Evolutionary conservation across 2,113 vertebrate genomes (phyloP).

Genomic region (Microcebus ravelobensis): DNA sequence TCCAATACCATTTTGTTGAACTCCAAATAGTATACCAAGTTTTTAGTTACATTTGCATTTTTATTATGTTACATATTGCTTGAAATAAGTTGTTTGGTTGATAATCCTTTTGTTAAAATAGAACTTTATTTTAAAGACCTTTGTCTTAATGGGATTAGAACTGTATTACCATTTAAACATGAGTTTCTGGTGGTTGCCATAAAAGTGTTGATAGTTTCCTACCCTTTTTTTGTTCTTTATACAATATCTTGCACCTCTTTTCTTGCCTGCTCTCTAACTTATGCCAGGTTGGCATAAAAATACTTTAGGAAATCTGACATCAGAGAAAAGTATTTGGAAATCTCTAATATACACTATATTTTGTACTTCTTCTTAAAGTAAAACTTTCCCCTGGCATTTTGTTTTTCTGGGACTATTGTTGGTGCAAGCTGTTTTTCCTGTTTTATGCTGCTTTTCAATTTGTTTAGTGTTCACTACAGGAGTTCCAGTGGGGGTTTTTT

Average conservation of each 20-base stretch:
- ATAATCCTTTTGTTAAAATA: conserved; percentile 38
- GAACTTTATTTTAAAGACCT: conserved; percentile 26
- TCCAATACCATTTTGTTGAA: conserved; percentile 32
- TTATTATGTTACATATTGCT: conserved; percentile 1
- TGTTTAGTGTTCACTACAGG: background rate
- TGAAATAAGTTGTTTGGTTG: conserved; percentile 8
- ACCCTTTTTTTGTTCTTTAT: background rate
- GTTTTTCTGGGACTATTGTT: conserved; percentile 15
- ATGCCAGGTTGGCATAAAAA: background rate
- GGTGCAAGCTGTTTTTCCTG: background rate
- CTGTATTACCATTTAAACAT: background rate
- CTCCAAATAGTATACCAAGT: background rate
- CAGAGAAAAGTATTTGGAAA: background rate
- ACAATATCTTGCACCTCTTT: background rate
- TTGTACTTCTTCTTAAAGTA: conserved; percentile 28
- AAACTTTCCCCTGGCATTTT: background rate
- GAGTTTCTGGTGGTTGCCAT: background rate
- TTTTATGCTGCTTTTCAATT: conserved; percentile 12
- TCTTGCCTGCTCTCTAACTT: background rate
- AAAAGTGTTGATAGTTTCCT: background rate
- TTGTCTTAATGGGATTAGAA: background rate
- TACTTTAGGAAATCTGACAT: background rate
- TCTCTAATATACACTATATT: background rate
- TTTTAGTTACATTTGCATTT: conserved; percentile 43
- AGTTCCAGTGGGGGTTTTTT: background rate